Percentiles rank a stretch among this genome's conserved stretches.
Conservation (phyloP, 2,113 vertebrate genomes). For the Gnathonemus longibarbis region DNA sequence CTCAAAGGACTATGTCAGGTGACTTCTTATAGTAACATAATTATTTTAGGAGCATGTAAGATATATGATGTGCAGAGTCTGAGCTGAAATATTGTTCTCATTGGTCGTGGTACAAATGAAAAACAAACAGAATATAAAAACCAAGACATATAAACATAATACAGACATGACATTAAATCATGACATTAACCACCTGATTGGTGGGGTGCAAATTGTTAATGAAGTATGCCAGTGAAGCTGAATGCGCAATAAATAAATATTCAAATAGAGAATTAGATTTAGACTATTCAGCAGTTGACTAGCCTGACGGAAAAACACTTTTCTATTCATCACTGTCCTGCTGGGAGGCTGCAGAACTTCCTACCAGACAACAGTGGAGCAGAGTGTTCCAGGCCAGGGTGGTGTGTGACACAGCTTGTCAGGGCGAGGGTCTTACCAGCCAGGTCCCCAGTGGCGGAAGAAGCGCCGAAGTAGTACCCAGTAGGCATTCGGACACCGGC, state of each 20-base stretch:
- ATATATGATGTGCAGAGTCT: background rate
- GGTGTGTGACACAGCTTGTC: background rate
- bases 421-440: slow-evolving; percentile 64
- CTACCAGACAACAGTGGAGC: background rate
- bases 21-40: too few species aligned
- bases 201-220: background rate
- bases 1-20: too few species aligned
- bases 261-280: background rate
- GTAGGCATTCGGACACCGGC: slow-evolving; percentile 90
- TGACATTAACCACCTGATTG: background rate
- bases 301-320: background rate
- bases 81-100: background rate
- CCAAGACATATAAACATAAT: background rate
- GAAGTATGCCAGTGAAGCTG: background rate
- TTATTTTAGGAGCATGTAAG: too few species aligned
- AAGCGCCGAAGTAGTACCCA: slow-evolving; percentile 91
- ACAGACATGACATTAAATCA: background rate
- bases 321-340: background rate
- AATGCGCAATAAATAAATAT: background rate
- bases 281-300: background rate
- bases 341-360: background rate
- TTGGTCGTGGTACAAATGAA: background rate
- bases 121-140: background rate
- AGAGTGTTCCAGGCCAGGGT: background rate
- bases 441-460: slow-evolving; percentile 91